phyloP scores from a whole-genome alignment of 2,113 vertebrate genomes.

The Bos javanicus region DNA sequence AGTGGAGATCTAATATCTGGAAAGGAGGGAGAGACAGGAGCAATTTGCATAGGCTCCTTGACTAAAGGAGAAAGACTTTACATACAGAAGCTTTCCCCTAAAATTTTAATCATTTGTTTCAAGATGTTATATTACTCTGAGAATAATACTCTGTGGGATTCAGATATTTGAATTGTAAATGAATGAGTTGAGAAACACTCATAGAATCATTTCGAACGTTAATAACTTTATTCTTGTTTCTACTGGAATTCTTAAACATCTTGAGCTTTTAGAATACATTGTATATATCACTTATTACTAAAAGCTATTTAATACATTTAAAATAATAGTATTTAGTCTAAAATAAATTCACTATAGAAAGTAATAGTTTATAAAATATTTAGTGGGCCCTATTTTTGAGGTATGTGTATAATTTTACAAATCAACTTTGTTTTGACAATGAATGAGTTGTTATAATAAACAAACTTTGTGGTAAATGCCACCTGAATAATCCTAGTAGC shows the following conservation, averaged over 20 bases:
- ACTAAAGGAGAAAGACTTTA: not conserved
- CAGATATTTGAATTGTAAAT: not conserved
- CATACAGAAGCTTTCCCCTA: not conserved
- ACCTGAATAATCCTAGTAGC: not conserved
- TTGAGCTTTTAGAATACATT: not conserved
- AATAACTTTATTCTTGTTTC: not conserved
- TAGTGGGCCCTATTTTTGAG: not conserved
- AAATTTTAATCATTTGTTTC: slow-evolving; percentile 21
- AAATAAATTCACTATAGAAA: not conserved
- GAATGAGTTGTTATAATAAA: not conserved
- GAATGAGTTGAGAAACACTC: not conserved
- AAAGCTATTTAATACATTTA: slow-evolving; percentile 2
- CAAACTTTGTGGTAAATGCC: not conserved
- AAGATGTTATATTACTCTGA: not conserved
- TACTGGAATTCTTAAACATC: slow-evolving; percentile 1
- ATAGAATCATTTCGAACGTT: not conserved
- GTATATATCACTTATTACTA: not conserved
- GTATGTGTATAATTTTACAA: not conserved
- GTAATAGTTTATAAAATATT: not conserved
- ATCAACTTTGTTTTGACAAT: not conserved
- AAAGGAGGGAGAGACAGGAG: not conserved
- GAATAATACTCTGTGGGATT: not conserved
- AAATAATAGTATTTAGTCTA: not conserved
- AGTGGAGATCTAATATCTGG: not conserved
- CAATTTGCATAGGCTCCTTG: not conserved